A percentile compares a stretch with the other conserved stretches of the same genome.
Conservation (phyloP, 2,888 invertebrate species). For the Spicauda simplicius region DNA sequence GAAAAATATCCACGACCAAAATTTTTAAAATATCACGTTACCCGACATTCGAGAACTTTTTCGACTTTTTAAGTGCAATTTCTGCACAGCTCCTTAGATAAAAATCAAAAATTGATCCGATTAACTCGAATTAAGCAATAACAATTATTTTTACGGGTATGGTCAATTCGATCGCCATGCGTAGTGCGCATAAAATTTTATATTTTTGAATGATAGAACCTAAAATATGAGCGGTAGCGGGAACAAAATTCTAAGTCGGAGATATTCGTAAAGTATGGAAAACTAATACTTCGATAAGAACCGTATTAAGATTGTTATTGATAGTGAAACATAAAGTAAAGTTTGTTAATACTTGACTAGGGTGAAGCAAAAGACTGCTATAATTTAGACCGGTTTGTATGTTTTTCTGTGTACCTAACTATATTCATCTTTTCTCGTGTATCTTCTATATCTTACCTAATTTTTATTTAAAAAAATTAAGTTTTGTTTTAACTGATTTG, state of each 20-base stretch:
- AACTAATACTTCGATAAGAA: too few species aligned
- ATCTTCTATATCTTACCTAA: too few species aligned
- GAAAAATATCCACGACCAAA: constrained; percentile 18
- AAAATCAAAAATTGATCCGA: constrained; percentile 62
- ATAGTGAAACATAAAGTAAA: too few species aligned
- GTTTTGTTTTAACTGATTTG: too few species aligned
- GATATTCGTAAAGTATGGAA: background rate
- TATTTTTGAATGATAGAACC: constrained; percentile 60
- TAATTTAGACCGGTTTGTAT: too few species aligned
- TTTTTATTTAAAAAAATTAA: too few species aligned
- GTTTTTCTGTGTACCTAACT: too few species aligned
- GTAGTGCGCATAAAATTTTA: constrained; percentile 77
- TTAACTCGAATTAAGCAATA: constrained; percentile 81
- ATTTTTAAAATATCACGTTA: constrained; percentile 27
- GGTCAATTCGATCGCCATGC: constrained; percentile 63
- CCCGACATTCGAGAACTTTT: constrained; percentile 40
- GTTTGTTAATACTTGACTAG: too few species aligned
- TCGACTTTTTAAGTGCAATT: constrained; percentile 36
- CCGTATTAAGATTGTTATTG: too few species aligned
- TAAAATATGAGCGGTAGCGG: constrained; percentile 46
- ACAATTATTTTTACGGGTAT: constrained; percentile 73
- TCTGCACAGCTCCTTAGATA: constrained; percentile 42
- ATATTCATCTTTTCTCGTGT: too few species aligned
- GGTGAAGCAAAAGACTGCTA: too few species aligned
- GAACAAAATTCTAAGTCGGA: background rate